Evolutionary conservation across 2,888 invertebrate genomes (phyloP), one percentile per base, ranked within the genome.

Genomic region (Ochropleura leucogaster): DNA sequence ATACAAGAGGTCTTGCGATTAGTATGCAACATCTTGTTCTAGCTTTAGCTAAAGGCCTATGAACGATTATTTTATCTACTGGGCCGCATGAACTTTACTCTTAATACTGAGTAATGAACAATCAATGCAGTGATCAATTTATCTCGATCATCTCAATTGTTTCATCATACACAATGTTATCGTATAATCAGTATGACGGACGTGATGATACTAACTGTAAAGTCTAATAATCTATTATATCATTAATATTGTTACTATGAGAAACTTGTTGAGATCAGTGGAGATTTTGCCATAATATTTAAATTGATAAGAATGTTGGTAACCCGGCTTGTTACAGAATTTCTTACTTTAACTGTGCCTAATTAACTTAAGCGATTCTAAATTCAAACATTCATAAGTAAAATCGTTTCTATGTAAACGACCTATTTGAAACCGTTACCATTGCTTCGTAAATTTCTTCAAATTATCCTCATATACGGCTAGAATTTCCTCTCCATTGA

Each of bases 391-490:
- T 62, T 46, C 12, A 63, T 51, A 47, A 66, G 16, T 16, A 78
- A 70, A 83, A 70, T 47, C n/a, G 42, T 72, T 76, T 80, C 67
- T 65, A 84, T 62, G 57, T 63, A 77, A 77, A 77, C 57, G 49
- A 64, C 30, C 62, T 59, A 72, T 81, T 80, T 72, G 20, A 59
- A 72, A 40, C 81, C 81, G 72, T 64, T 84, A 84, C 20, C 62
- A 70, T 64, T 47, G 55, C 60, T 55, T 1, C 47, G 75, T 64
- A 76, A 80, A 82, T 75, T 84, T 72, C 68, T 72, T 72, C 12
- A 72, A 84, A 84, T 84, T 76, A 72, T 72, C 51, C 71, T 68
- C 72, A 7, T 75, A 71, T 67, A 83, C 62, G 75, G 84, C 40
- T 68, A 68, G 86, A 78, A 68, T 68, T 74, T 85, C 68, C 55